Base-by-base conservation (phyloP, 2,113 vertebrate genomes). In the Tinamus guttatus region DNA sequence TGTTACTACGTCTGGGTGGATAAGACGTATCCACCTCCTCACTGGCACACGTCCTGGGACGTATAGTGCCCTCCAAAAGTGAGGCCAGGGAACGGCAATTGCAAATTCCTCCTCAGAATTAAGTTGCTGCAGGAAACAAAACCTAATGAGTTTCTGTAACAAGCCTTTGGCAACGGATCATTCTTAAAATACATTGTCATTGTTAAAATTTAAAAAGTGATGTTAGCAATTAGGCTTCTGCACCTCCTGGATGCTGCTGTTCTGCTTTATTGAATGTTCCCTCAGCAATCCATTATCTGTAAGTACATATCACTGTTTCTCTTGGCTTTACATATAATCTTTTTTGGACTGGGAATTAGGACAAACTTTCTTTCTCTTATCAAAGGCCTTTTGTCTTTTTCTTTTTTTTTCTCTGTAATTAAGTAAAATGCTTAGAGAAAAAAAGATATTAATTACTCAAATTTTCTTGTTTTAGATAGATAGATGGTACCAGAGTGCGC, bases 401-500 rank as follows among this genome's bases (percentile, higher is more conserved):
- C 18, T 18, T 49, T 70, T 52, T 71, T 52, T 19, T 51, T 71
- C 25, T 71, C 38, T 38, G 13, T 30, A 15, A 51, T 27, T 34
- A 51, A 36, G 19, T 34, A 38, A 38, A 19, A 68, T 5, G 40
- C 0, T 51, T 19, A 85, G 13, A 71, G 25, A 67, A 34, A 28
- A 0, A 1, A 27, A 9, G 49, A 49, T 22, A 73, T 1, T 19
- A 47, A 28, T 28, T 68, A 58, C 4, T 52, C 24, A 18, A 3
- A 9, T 69, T 64, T 51, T 69, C 13, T 64, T 67, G 25, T 4
- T 68, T 52, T 43, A 62, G 16, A 69, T 0, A 62, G 16, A 69
- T 0, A 1, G 24, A 49, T 0, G 0, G 8, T 38, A 51, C 11
- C n/a, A 12, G 32, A 67, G 5, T 40, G 67, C 56, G 18, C 94